Base-by-base conservation (phyloP, 2,113 vertebrate genomes). In the Ceyx cyanopectus region DNA sequence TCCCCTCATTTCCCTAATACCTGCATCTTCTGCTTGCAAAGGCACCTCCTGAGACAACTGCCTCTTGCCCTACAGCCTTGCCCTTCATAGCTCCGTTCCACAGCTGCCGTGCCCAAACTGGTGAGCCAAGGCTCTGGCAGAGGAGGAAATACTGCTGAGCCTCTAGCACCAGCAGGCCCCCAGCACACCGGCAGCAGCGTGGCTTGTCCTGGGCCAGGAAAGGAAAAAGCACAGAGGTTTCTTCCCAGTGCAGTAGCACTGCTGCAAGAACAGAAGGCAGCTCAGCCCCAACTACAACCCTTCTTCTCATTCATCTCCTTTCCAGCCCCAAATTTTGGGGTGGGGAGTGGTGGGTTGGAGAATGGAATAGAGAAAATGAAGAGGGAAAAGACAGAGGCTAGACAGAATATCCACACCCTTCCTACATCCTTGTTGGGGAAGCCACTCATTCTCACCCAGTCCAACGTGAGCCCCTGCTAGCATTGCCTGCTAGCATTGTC, bases 1-100 rank as follows among this genome's bases (percentile, higher is more conserved):
- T 87, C 32, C 46, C 87, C 74, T 95, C 67, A 94, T 96, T 96
- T 95, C 81, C 93, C 87, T 95, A 92, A 95, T 87, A 73, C 67
- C 89, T 43, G 60, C 85, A 69, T 73, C 81, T 91, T 69, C 63
- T 92, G 85, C 94, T 82, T 93, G 84, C 93, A 87, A 93, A 92
- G 78, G 85, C 81, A 80, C 56, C 93, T 87, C 85, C 94, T 67
- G 63, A 94, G 56, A 95, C 81, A 74, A 46, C 30, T 60, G 41
- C 58, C 46, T 87, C 74, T 41, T 69, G 85, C 95, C 89, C 87
- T 70, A 5, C 70, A 92, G 93, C 85, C 79, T 80, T 92, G 81
- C 85, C 73, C 81, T 81, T 40, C 86, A 12, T 7, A 68, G 61
- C 83, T 56, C 76, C 4, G 7, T 79, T 85, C 58, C 79, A 9